Evolutionary conservation across 2,797 vertebrate genomes (phyloP).

Genomic region (Tokudaia tokunoshimensis): DNA sequence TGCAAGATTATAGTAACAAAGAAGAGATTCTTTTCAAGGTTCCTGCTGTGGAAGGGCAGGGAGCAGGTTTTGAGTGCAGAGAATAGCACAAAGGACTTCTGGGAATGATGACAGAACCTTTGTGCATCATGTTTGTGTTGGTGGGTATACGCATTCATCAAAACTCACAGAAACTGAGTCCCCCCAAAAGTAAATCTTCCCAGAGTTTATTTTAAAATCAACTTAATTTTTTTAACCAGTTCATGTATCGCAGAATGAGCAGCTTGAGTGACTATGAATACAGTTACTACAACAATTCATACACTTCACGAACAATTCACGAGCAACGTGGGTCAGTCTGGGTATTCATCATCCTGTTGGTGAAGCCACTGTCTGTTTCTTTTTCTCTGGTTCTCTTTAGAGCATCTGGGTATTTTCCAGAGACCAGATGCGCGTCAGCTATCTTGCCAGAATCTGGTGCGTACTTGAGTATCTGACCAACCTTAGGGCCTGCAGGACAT

Average conservation of each 20-base stretch:
- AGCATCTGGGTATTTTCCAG: background rate
- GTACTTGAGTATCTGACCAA: background rate
- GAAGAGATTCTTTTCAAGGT: background rate
- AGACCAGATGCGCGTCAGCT: background rate
- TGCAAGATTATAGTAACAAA: background rate
- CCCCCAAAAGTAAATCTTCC: background rate
- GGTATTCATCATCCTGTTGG: background rate
- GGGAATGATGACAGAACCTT: background rate
- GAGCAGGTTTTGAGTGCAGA: background rate
- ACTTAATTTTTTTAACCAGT: background rate
- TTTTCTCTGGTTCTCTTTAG: background rate
- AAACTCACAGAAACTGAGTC: background rate
- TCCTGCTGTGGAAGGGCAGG: background rate
- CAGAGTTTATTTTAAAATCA: background rate
- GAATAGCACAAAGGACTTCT: background rate
- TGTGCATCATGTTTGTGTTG: background rate
- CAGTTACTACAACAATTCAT: background rate
- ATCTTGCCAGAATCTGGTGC: background rate
- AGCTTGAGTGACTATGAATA: background rate
- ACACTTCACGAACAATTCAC: background rate
- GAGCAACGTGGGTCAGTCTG: background rate
- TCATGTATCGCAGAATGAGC: background rate
- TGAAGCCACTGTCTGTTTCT: background rate
- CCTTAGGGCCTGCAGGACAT: background rate
- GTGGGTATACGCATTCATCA: background rate